Evolutionary conservation across 2,888 invertebrate genomes (phyloP), one percentile per base, ranked within the genome.

Genomic region (Nipponacmea schrenckii): DNA sequence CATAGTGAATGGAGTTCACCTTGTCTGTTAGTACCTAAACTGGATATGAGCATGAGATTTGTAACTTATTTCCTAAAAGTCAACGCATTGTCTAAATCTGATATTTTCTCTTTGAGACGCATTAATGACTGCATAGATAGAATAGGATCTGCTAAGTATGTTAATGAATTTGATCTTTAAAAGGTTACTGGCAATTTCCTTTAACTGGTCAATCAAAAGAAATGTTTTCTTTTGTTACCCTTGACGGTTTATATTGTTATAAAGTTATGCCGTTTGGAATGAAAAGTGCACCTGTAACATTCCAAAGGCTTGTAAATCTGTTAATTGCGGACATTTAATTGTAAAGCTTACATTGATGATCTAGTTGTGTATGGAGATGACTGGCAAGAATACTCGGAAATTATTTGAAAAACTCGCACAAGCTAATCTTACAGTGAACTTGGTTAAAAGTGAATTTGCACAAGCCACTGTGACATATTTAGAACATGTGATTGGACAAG

Each of bases 111-210:
- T 0, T 75, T 79, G 3, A 75, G 79, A 17, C 56, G 79, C 48
- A 72, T 80, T 0, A 78, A 77, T 66, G 80, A 78, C 65, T 80
- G 78, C 27, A 82, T 81, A 27, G 79, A 81, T 39, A 74, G 71
- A 27, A 63, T 81, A 46, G 76, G 79, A n/a, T 45, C 75, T 44
- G 72, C 78, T 15, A 77, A 73, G 67, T 81, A 68, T 71, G 70
- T 80, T 17, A 79, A 48, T 7, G 77, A 82, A 62, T 64, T n/a
- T n/a, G n/a, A n/a, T n/a, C n/a, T n/a, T n/a, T 82, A 8, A 77
- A 78, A 62, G 77, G 77, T 2, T 77, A 75, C 63, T 77, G 66
- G 72, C n/a, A n/a, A n/a, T 27, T 81, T 14, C 77, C 77, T 7
- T 64, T 79, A 7, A 74, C 75, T 39, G 72, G 78, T 1, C 66